Base-by-base conservation (phyloP, 2,888 invertebrate species). In the Dichetophora obliterata region DNA sequence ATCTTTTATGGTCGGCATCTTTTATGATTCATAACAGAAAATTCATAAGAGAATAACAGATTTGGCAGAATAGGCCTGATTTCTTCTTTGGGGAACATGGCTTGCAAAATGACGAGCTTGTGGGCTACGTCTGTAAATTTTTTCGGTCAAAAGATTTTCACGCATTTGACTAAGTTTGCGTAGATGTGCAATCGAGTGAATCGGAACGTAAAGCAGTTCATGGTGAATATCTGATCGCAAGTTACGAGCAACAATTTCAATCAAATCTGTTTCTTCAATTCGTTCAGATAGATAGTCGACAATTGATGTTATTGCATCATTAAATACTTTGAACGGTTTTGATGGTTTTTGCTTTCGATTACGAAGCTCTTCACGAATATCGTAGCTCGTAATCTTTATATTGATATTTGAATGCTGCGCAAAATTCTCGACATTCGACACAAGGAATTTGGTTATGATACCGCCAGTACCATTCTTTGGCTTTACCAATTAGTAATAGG, bases 341-440 rank as follows among this genome's bases (percentile, higher is more conserved):
- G 31, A 31, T 4, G 31, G 5, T 31, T 31, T 5, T 31, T 31
- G 31, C 31, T 31, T 31, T 0, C 74, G 65, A 65, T 65, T 74
- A 4, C 74, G 27, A 16, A 74, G 31, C 1, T 63, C 74, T 31
- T 31, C 31, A 31, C 31, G 31, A 31, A 31, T 31, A 31, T 31
- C 31, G 5, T 4, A 31, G 31, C 31, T 31, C 3, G 31, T 31
- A 31, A 5, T 31, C 31, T 31, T 31, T 31, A 5, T 31, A 72
- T 27, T 71, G 48, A 43, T 48, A 61, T 31, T 19, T 24, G 11
- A 75, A 61, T 0, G 72, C 76, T 11, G 48, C 59, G 43, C 54
- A 65, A n/a, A 76, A 73, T 9, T 66, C 72, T 19, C 50, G 37
- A 71, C 76, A 76, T 14, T 66, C 48, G 1, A 76, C 65, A 8